Percentiles rank a stretch among this genome's conserved stretches.
These are phyloP conservation scores for Smutsia gigantea DNA, from an alignment of 2,797 vertebrate species.

Conservation along the genomic window DNA sequence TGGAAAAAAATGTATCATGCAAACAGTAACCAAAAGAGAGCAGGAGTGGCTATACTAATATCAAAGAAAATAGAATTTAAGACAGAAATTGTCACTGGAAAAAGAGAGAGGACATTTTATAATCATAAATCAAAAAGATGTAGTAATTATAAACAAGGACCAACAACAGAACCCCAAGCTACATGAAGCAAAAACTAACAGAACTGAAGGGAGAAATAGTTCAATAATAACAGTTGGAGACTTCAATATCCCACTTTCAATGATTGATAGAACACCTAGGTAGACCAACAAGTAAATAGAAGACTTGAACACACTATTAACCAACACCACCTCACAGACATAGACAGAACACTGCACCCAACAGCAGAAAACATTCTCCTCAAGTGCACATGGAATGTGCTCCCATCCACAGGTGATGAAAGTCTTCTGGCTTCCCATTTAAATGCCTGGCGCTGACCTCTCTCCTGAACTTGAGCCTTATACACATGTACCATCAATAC, in stretches of 20 bases:
- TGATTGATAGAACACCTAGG: background rate
- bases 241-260: background rate
- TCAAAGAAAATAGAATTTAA: background rate
- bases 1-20: background rate
- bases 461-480: too few relatives aligned
- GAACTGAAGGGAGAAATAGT: background rate
- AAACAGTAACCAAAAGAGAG: background rate
- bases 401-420: background rate
- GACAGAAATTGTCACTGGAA: background rate
- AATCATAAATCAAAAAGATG: background rate
- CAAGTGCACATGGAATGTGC: too few relatives aligned
- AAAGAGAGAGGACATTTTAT: background rate
- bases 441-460: too few relatives aligned
- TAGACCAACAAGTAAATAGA: background rate
- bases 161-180: background rate
- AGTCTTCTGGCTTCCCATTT: too few relatives aligned
- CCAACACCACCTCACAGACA: background rate
- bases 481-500: too few relatives aligned
- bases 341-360: background rate
- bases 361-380: background rate
- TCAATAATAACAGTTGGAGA: background rate
- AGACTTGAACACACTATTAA: background rate
- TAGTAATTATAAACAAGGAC: background rate
- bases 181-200: background rate
- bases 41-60: background rate